Base-by-base conservation (phyloP, 2,888 invertebrate genomes). In the Lasius fuliginosus region DNA sequence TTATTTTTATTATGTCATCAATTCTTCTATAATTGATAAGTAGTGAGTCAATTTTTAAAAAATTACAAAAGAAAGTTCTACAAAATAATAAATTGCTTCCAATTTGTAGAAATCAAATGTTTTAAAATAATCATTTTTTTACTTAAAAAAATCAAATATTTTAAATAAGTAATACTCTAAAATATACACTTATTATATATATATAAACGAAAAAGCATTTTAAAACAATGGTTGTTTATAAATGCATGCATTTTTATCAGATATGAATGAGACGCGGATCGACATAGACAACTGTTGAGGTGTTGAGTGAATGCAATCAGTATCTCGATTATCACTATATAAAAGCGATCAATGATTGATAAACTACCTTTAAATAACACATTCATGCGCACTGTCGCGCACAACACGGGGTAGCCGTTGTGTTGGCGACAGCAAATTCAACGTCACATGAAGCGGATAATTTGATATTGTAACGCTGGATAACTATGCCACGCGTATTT, bases 361-460 rank as follows among this genome's bases (percentile, higher is more conserved):
- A 71, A 79, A 79, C 79, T 71, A 71, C 46, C 71, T 60, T 79
- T 71, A 81, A 81, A 81, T 81, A 33, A 71, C 46, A 81, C 46
- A 81, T 71, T 71, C n/a, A 23, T 71, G 60, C 79, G 60, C 79
- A 81, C 79, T 81, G 46, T 71, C 79, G 79, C 79, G 71, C 36
- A 46, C 27, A 81, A 81, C 71, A 33, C 18, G 33, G 33, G 33
- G 12, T 18, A 46, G 23, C 58, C 71, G 36, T 81, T 71, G 18
- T 71, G 71, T 46, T 18, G 60, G 60, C 79, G 69, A 79, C 89
- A 79, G 76, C 60, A 65, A 60, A 88, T 89, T 87, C 87, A 87
- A 83, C 76, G 87, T 87, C 77, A 82, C 73, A 74, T 60, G 84
- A 84, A 33, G 81, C 68, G 58, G 18, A 49, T 62, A 82, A 84